Evolutionary conservation across 2,888 invertebrate species (phyloP), one percentile per base, ranked within the genome.

Genomic region (Drepanosiphum platanoidis): DNA sequence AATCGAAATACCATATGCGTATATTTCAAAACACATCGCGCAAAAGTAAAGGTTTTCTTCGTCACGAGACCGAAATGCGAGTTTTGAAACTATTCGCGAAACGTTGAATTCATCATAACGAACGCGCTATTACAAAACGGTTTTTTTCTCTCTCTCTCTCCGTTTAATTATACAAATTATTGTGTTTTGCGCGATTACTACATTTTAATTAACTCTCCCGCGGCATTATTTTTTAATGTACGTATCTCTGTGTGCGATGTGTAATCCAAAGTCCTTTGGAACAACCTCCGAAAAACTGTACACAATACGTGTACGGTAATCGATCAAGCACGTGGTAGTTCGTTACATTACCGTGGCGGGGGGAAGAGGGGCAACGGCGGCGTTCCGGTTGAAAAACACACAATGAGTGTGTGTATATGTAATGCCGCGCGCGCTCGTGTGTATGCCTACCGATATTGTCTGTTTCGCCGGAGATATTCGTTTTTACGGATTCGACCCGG

Each of bases 381-480:
- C 46, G 5, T 79, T 46, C 13, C 39, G 42, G 42, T 64, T 66
- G 78, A 64, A 78, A 78, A 66, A 78, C 64, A 32, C 15, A 52
- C 68, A 34, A 52, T 52, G 52, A 52, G n/a, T 22, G 15, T 36
- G 4, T 77, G 36, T 32, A 4, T n/a, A 9, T n/a, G 34, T 3
- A 15, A 32, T 30, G n/a, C 46, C 32, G 74, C 1, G 27, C 8
- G 13, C 0, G 66, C 27, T 34, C 70, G 9, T 30, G 52, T 27
- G 27, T n/a, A 46, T 46, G 13, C 34, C n/a, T 13, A 34, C n/a
- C 46, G 5, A 68, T 3, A 13, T 30, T n/a, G 42, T 3, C 22
- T 22, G 42, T 34, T 42, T 8, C n/a, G n/a, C n/a, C n/a, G n/a
- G 1, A 15, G 7, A 66, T 32, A 66, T 68, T 46, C 79, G 34